Percentiles rank a stretch among this genome's conserved stretches.
phyloP scores from a whole-genome alignment of 2,797 vertebrate species.

The Phrynocephalus vlangalii region DNA sequence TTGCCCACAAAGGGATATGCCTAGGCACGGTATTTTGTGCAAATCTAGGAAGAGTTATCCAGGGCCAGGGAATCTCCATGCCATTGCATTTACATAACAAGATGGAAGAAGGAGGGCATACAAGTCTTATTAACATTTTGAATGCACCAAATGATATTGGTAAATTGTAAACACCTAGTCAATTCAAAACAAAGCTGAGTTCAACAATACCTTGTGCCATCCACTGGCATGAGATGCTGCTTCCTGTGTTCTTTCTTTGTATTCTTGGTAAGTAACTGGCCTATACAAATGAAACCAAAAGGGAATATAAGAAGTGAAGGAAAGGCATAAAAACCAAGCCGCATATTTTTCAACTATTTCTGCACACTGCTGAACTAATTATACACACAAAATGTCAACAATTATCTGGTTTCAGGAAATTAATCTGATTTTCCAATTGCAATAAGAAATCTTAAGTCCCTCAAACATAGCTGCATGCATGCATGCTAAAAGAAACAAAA shows the following conservation, averaged over 20 bases:
- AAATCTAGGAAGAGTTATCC: no score
- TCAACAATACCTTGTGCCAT: constrained; percentile 88
- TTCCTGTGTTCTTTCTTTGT: constrained; percentile 80
- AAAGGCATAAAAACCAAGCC: constrained; percentile 43
- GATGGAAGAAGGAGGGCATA: no score
- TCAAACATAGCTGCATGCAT: not conserved
- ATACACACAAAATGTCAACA: constrained; percentile 24
- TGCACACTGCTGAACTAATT: not conserved
- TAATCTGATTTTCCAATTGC: not conserved
- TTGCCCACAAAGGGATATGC: no score
- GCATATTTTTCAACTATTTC: not conserved
- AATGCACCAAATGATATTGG: no score
- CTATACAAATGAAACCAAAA: constrained; percentile 81
- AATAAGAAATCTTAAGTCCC: not conserved
- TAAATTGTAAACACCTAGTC: not conserved
- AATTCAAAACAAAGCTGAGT: constrained; percentile 29
- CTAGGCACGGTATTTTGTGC: no score
- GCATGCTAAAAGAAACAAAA: not conserved
- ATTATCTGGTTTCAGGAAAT: not conserved
- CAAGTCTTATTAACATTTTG: no score
- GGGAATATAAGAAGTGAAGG: constrained; percentile 62
- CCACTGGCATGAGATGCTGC: constrained; percentile 82
- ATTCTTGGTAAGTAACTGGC: constrained; percentile 88
- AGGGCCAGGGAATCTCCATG: no score
- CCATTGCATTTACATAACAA: no score